phyloP scores from a whole-genome alignment of 2,113 vertebrate species.

The Cisticola juncidis region DNA sequence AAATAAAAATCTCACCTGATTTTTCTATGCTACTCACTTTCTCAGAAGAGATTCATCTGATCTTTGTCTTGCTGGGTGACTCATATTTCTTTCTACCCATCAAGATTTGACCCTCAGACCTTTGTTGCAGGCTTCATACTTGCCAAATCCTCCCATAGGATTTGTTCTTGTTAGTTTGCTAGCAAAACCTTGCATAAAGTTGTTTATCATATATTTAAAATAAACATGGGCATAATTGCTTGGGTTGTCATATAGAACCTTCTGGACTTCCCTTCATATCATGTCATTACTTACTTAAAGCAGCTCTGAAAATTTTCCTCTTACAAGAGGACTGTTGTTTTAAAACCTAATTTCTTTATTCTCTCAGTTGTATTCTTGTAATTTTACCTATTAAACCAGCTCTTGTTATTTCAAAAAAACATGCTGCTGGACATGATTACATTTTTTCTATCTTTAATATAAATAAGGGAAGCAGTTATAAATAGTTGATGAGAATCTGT shows the following conservation, averaged over 20 bases:
- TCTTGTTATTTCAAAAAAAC: not conserved
- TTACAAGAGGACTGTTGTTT: not conserved
- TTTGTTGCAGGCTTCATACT: not conserved
- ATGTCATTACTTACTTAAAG: not conserved
- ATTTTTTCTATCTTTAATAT: slow-evolving; percentile 32
- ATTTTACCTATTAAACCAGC: not conserved
- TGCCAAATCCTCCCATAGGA: not conserved
- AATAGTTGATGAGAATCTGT: slow-evolving; percentile 44
- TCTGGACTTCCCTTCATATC: not conserved
- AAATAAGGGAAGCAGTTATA: slow-evolving; percentile 47
- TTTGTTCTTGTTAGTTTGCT: not conserved
- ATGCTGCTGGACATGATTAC: not conserved
- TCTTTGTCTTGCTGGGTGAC: not conserved
- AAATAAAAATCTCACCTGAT: not conserved
- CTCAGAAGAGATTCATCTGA: not conserved
- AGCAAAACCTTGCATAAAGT: not conserved
- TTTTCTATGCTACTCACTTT: not conserved
- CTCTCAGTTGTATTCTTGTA: not conserved
- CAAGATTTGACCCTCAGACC: not conserved
- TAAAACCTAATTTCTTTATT: not conserved
- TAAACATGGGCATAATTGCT: not conserved
- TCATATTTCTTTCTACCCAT: not conserved
- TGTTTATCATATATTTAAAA: not conserved
- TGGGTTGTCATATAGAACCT: not conserved
- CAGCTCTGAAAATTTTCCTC: not conserved